A percentile compares a stretch with the other conserved stretches of the same genome.
Conservation (phyloP, 2,797 vertebrate genomes). For the Gila robusta region DNA sequence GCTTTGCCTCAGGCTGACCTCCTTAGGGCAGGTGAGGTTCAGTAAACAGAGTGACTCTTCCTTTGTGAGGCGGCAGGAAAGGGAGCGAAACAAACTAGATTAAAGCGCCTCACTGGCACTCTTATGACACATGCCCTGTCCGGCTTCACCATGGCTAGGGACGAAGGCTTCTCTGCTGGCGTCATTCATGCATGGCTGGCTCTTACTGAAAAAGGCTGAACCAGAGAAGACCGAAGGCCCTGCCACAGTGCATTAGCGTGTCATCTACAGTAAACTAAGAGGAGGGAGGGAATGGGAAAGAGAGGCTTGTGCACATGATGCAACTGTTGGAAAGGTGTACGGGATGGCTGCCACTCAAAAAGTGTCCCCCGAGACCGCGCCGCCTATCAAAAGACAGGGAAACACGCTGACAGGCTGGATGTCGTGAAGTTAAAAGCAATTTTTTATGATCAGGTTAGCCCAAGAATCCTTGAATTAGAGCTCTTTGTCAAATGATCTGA, state of each 20-base stretch:
- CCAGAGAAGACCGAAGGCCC: constrained; percentile 54
- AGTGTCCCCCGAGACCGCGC: constrained; percentile 18
- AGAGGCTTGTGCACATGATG: constrained; percentile 20
- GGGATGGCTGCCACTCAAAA: constrained; percentile 68
- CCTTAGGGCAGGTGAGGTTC: constrained; percentile 36
- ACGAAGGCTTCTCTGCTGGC: constrained; percentile 48
- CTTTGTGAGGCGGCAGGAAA: constrained; percentile 66
- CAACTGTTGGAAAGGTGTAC: constrained; percentile 54
- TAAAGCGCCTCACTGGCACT: constrained; percentile 72
- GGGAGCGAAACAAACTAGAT: constrained; percentile 79
- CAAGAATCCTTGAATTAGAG: constrained; percentile 52
- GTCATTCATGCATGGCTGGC: constrained; percentile 57
- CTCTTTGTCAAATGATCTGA: constrained; percentile 52
- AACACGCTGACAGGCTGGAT: constrained; percentile 32
- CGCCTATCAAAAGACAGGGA: constrained; percentile 51
- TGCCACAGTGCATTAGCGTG: constrained; percentile 69
- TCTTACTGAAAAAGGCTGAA: constrained; percentile 48
- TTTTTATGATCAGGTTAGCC: constrained; percentile 62
- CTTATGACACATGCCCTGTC: constrained; percentile 74
- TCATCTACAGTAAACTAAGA: constrained; percentile 58
- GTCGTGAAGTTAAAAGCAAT: constrained; percentile 64
- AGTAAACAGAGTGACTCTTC: constrained; percentile 51
- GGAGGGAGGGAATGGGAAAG: constrained; percentile 50
- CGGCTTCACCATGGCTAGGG: constrained; percentile 58
- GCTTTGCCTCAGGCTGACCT: constrained; percentile 40